Conservation (phyloP, 1,140 invertebrate genomes). For the Sipha flava region DNA sequence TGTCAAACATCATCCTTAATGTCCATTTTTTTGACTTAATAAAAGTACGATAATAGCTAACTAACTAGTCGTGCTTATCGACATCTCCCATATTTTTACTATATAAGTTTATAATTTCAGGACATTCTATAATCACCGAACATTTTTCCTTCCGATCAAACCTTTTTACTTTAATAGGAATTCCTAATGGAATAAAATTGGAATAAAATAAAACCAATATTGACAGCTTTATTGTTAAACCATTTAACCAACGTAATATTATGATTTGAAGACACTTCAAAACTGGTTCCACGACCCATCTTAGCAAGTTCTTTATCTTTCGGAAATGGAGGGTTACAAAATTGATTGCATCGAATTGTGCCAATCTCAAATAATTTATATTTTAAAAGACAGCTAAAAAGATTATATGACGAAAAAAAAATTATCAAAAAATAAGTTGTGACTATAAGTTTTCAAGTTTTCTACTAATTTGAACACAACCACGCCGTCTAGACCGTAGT, state of each 20-base stretch:
- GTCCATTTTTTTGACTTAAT: background rate
- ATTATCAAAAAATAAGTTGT: constrained; percentile 27
- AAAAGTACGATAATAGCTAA: background rate
- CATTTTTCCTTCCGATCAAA: background rate
- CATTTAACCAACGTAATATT: background rate
- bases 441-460: constrained; percentile 30
- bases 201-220: background rate
- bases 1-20: background rate
- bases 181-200: background rate
- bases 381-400: constrained; percentile 12
- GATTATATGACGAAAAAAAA: background rate
- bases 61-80: background rate
- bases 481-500: background rate
- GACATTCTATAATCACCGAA: background rate
- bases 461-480: background rate
- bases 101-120: background rate
- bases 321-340: constrained; percentile 28
- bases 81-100: background rate
- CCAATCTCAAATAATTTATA: constrained; percentile 31
- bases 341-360: constrained; percentile 30
- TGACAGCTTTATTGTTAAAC: background rate
- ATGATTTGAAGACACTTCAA: background rate
- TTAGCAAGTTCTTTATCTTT: constrained; percentile 34
- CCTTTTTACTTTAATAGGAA: background rate
- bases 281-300: constrained; percentile 25